phyloP scores from a whole-genome alignment of 92 coral and sea anemone species.

The Siderastrea radians region DNA sequence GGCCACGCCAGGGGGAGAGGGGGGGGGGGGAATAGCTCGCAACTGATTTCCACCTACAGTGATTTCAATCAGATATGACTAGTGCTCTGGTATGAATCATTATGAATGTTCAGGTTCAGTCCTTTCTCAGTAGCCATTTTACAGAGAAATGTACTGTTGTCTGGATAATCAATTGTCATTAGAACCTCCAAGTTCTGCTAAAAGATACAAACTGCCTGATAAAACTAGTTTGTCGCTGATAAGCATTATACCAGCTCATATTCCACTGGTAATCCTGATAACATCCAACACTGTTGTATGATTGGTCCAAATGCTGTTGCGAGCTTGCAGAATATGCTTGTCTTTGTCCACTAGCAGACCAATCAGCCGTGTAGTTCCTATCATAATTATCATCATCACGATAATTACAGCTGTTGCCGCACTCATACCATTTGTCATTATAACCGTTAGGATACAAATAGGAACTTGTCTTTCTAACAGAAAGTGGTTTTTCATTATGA shows the following conservation, averaged over 20 bases:
- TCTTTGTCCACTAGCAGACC: neutral
- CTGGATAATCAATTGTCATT: neutral
- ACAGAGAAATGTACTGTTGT: too few species aligned
- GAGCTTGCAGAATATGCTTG: neutral
- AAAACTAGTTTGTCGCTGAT: constrained; percentile 60
- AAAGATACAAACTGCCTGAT: constrained; percentile 60
- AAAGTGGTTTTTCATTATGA: neutral
- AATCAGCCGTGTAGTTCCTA: neutral
- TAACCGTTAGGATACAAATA: neutral
- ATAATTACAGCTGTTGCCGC: neutral
- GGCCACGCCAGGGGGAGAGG: too few species aligned
- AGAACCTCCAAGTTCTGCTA: constrained; percentile 9
- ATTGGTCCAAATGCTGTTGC: constrained; percentile 9
- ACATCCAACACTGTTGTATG: constrained; percentile 16
- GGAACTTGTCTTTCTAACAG: neutral
- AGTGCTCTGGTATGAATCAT: too few species aligned
- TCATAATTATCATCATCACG: neutral
- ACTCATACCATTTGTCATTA: neutral
- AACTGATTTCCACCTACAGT: too few species aligned
- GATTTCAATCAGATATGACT: too few species aligned
- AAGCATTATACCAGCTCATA: constrained; percentile 77
- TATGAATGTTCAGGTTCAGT: too few species aligned
- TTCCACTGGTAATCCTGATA: constrained; percentile 61
- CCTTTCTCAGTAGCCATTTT: too few species aligned
- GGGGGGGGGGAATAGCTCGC: too few species aligned